Evolutionary conservation across 2,113 vertebrate species (phyloP).

Genomic region (Herpailurus yagouaroundi): DNA sequence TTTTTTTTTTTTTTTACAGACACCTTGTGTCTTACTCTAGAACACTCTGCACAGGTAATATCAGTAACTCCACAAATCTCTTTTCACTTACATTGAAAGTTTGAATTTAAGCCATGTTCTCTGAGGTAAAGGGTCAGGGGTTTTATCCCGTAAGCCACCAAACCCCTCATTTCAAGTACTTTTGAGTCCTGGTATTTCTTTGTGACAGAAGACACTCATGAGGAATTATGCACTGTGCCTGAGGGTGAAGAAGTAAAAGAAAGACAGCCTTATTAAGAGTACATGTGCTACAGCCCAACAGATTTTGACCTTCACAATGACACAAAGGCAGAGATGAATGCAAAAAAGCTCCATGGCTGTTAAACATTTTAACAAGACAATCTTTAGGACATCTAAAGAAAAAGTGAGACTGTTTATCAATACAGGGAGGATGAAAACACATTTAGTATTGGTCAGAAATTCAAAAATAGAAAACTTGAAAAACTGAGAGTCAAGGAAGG

Average conservation of each 20-base stretch:
- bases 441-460: neutral
- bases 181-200: slow-evolving; percentile 49
- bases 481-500: neutral
- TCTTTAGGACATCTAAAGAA: neutral
- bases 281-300: neutral
- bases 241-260: slow-evolving; percentile 47
- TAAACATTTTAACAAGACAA: slow-evolving; percentile 41
- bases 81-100: slow-evolving; percentile 61
- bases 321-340: slow-evolving; percentile 2
- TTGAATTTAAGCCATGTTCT: slow-evolving; percentile 72
- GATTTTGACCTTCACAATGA: slow-evolving; percentile 67
- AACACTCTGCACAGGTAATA: slow-evolving; percentile 30
- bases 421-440: slow-evolving; percentile 55
- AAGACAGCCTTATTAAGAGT: slow-evolving; percentile 45
- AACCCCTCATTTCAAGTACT: slow-evolving; percentile 59
- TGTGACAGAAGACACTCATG: slow-evolving; percentile 65
- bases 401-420: neutral
- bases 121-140: slow-evolving; percentile 70
- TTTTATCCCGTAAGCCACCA: slow-evolving; percentile 74
- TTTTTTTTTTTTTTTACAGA: neutral
- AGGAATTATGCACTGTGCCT: slow-evolving; percentile 53
- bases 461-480: neutral
- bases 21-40: slow-evolving; percentile 44
- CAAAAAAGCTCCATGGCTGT: slow-evolving; percentile 26
- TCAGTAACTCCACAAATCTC: slow-evolving; percentile 56